Evolutionary conservation across 1,140 invertebrate species (phyloP).

Genomic region (Bombus impatiens): DNA sequence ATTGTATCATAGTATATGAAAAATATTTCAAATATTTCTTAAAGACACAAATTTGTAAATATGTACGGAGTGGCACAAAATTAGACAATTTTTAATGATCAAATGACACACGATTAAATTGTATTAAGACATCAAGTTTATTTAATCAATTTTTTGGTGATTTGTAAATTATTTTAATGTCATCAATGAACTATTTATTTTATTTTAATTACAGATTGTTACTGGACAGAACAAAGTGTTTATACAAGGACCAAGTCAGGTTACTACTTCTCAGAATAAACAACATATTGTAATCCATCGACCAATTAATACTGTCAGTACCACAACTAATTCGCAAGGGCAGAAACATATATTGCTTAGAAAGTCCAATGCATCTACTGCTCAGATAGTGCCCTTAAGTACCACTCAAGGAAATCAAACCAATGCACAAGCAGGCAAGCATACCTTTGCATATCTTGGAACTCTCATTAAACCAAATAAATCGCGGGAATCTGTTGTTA

Average conservation of each 20-base stretch:
- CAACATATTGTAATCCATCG: constrained; percentile 78
- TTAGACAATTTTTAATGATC: neutral
- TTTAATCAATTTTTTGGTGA: neutral
- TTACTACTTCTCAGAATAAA: constrained; percentile 72
- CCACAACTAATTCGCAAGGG: constrained; percentile 64
- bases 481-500: constrained; percentile 75
- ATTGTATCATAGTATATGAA: neutral
- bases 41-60: neutral
- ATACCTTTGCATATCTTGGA: constrained; percentile 79
- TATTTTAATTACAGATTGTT: constrained; percentile 38
- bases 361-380: constrained; percentile 77
- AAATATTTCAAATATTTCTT: neutral
- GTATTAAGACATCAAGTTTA: neutral
- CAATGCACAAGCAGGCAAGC: constrained; percentile 75
- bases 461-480: constrained; percentile 80
- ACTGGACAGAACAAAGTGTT: constrained; percentile 76
- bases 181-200: neutral
- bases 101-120: neutral
- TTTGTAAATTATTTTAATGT: neutral
- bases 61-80: neutral
- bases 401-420: constrained; percentile 71
- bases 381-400: constrained; percentile 79
- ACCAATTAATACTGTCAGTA: constrained; percentile 73
- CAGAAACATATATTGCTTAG: constrained; percentile 79
- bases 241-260: constrained; percentile 76